A percentile compares a stretch with the other conserved stretches of the same genome.
Conservation (phyloP, 2,113 vertebrate species). For the Dromaius novaehollandiae region DNA sequence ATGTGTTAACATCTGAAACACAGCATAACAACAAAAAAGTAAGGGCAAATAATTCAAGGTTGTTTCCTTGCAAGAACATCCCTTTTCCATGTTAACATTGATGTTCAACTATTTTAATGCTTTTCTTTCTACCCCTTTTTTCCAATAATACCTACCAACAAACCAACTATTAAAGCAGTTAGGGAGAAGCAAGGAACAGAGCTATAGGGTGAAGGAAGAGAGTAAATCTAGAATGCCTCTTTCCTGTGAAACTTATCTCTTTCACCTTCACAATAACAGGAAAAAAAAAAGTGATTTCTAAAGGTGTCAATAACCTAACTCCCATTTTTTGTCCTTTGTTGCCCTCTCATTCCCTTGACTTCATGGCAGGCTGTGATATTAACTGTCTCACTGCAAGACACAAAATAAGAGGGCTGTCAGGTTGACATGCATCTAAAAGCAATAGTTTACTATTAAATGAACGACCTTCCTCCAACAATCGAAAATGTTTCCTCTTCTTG, state of each 20-base stretch:
- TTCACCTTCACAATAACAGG: neutral
- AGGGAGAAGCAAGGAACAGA: neutral
- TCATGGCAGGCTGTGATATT: slow-evolving; percentile 55
- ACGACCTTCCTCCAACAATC: neutral
- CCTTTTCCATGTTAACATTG: neutral
- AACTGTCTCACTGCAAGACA: slow-evolving; percentile 54
- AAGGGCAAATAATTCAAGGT: neutral
- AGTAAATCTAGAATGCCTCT: neutral
- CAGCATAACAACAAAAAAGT: neutral
- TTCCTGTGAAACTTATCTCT: neutral
- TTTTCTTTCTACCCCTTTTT: neutral
- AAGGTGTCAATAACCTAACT: slow-evolving; percentile 47
- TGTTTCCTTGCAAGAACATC: neutral
- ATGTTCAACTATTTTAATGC: neutral
- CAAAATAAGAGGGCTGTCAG: slow-evolving; percentile 61
- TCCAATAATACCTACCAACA: neutral
- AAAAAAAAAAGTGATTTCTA: neutral
- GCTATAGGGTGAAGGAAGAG: neutral
- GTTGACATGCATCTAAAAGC: slow-evolving; percentile 33
- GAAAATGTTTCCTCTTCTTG: slow-evolving; percentile 15
- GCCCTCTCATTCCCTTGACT: slow-evolving; percentile 40
- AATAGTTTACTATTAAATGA: slow-evolving; percentile 16
- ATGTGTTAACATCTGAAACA: neutral
- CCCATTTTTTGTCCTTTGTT: slow-evolving; percentile 6
- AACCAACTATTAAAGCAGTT: neutral